Percentiles rank a stretch among this genome's conserved stretches.
These are phyloP conservation scores for Brachionus calyciflorus DNA, from an alignment of 1,140 invertebrate species.

Conservation along the genomic window DNA sequence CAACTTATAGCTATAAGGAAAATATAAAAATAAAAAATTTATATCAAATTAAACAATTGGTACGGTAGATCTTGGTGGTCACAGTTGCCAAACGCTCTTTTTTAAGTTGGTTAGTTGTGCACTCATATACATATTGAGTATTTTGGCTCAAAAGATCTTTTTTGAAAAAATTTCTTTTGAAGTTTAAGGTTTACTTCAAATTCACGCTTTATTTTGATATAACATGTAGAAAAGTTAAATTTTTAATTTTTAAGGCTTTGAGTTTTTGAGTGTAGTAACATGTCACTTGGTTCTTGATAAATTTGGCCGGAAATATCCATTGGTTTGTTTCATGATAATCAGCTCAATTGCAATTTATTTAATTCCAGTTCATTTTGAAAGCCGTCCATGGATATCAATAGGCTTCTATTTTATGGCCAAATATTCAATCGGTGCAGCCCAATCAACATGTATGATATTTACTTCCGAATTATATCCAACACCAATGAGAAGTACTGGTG, in stretches of 20 bases:
- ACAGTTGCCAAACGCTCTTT: too few relatives aligned
- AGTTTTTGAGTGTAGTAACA: neutral
- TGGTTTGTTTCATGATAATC: neutral
- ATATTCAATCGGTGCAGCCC: conserved; percentile 6
- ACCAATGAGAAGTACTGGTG: conserved; percentile 8
- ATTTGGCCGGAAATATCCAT: neutral
- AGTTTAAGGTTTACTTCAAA: too few relatives aligned
- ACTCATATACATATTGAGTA: too few relatives aligned
- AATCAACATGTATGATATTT: conserved; percentile 9
- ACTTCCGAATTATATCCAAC: conserved; percentile 28
- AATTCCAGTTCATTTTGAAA: neutral
- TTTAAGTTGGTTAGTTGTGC: too few relatives aligned
- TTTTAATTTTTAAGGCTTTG: neutral
- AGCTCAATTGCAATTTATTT: conserved; percentile 9
- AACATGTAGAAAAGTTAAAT: too few relatives aligned
- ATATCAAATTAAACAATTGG: too few relatives aligned
- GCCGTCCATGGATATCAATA: neutral
- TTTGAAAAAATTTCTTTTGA: too few relatives aligned
- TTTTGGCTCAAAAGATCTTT: too few relatives aligned
- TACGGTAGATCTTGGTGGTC: too few relatives aligned
- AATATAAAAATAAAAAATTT: too few relatives aligned
- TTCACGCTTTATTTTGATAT: neutral
- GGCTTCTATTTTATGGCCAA: neutral
- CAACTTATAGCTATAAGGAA: too few relatives aligned
- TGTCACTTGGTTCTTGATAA: neutral